Evolutionary conservation across 2,888 invertebrate species (phyloP).

Genomic region (Coelinius sp.): DNA sequence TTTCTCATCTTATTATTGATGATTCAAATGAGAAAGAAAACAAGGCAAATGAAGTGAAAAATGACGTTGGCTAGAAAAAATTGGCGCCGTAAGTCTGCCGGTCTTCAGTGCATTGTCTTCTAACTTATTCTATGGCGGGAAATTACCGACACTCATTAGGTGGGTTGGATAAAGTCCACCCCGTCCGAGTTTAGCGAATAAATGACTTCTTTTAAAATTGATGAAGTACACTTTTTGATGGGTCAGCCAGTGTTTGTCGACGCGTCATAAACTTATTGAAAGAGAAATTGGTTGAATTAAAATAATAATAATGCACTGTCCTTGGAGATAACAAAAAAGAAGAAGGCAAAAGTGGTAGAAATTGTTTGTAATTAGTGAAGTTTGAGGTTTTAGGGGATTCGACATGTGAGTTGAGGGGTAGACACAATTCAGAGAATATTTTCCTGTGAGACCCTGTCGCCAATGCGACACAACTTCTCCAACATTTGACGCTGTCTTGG

Average conservation of each 20-base stretch:
- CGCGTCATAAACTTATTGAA: background rate
- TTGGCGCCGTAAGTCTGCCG: slow-evolving; percentile 1
- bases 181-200: background rate
- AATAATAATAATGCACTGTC: background rate
- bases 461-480: slow-evolving; percentile 33
- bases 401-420: too few species aligned
- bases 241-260: background rate
- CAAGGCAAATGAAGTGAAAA: background rate
- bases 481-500: slow-evolving; percentile 35
- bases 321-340: too few species aligned
- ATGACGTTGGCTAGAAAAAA: slow-evolving; percentile 8
- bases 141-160: slow-evolving; percentile 37
- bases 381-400: background rate
- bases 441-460: slow-evolving; percentile 26
- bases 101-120: background rate
- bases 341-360: too few species aligned
- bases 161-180: background rate
- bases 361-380: background rate
- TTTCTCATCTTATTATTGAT: too few species aligned
- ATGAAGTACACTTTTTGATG: background rate
- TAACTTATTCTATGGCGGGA: slow-evolving; percentile 26
- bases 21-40: background rate
- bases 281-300: background rate
- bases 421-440: too few species aligned
- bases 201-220: slow-evolving; percentile 5